These are phyloP conservation scores for Linepithema humile DNA, from an alignment of 1,140 invertebrate species.

Conservation along the genomic window DNA sequence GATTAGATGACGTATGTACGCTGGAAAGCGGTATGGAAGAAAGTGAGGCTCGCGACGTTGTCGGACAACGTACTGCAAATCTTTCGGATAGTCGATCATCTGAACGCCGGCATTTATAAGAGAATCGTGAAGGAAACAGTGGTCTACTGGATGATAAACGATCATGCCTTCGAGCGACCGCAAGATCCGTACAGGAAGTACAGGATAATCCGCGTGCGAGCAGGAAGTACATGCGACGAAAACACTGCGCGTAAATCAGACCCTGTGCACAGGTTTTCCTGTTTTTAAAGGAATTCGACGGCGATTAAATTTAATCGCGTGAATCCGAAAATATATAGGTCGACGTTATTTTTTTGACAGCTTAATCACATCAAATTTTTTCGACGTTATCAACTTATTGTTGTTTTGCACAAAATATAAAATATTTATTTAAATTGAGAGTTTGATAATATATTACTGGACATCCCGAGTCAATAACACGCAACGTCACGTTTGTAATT, in stretches of 20 bases:
- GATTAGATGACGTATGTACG: not conserved
- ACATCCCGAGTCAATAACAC: not conserved
- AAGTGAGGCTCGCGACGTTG: not conserved
- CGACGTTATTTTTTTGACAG: not conserved
- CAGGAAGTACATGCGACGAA: not conserved
- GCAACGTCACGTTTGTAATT: not conserved
- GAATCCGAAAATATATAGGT: not conserved
- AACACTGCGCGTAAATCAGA: not conserved
- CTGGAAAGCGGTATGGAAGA: not conserved
- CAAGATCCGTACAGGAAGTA: conserved; percentile 47
- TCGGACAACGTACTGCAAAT: not conserved
- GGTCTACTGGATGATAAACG: conserved; percentile 20
- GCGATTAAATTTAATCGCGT: not conserved
- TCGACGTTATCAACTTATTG: too few species aligned
- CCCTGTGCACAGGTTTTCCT: conserved; percentile 36
- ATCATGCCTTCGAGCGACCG: conserved; percentile 14
- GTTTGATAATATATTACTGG: too few species aligned
- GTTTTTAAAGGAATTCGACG: conserved; percentile 52
- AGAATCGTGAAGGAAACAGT: conserved; percentile 36
- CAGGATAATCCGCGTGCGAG: not conserved
- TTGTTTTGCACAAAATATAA: not conserved
- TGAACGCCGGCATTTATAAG: conserved; percentile 44
- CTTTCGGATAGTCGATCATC: too few species aligned
- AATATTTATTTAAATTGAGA: conserved; percentile 23
- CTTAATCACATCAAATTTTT: not conserved